Percentiles rank a stretch among this genome's conserved stretches.
phyloP scores from a whole-genome alignment of 64 coral and sea anemone species.

The Acropora tenuis region DNA sequence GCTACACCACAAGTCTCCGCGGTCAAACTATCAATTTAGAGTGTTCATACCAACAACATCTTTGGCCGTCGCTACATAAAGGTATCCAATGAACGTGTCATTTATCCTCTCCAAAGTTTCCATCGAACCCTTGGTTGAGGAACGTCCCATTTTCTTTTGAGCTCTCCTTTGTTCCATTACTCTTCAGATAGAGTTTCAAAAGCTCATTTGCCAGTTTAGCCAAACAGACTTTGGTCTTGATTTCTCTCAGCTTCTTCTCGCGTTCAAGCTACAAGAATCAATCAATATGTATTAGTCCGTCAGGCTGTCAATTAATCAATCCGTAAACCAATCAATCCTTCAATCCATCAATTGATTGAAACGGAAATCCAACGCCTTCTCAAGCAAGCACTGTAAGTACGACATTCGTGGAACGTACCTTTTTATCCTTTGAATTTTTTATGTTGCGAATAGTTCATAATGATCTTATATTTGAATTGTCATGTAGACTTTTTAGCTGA shows the following conservation, averaged over 20 bases:
- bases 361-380: too few relatives aligned
- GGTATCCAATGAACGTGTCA: too few relatives aligned
- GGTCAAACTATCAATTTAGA: too few relatives aligned
- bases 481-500: too few relatives aligned
- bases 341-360: background rate
- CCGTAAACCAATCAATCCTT: background rate
- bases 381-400: too few relatives aligned
- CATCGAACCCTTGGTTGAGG: background rate
- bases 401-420: too few relatives aligned
- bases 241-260: conserved; percentile 46
- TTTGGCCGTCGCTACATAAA: too few relatives aligned
- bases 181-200: conserved; percentile 48
- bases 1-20: too few relatives aligned
- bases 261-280: conserved; percentile 55
- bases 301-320: background rate
- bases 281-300: background rate
- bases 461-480: too few relatives aligned
- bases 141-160: background rate
- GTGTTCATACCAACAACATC: too few relatives aligned
- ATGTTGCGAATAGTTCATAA: too few relatives aligned
- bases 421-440: too few relatives aligned
- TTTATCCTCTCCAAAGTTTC: background rate
- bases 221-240: conserved; percentile 46
- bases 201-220: conserved; percentile 72
- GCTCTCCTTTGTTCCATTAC: background rate